A percentile compares a stretch with the other conserved stretches of the same genome.
These are phyloP conservation scores for Sminthurides aquaticus DNA, from an alignment of 2,888 invertebrate species.

Conservation along the genomic window DNA sequence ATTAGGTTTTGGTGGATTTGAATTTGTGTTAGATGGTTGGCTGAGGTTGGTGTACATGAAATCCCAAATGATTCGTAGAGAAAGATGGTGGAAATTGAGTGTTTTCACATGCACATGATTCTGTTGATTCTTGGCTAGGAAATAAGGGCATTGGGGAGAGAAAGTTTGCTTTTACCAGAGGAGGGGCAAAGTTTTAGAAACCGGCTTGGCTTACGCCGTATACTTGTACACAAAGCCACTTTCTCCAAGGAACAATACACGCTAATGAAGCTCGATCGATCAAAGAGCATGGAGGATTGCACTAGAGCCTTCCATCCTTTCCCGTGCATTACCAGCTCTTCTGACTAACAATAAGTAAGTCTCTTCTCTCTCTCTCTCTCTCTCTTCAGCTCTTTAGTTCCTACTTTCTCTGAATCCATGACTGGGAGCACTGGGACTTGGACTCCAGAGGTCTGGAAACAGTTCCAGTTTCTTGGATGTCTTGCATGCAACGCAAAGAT, in stretches of 20 bases:
- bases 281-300: neutral
- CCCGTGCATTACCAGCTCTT: neutral
- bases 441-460: too few species aligned
- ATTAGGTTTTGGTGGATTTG: too few species aligned
- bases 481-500: too few species aligned
- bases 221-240: neutral
- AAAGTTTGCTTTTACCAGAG: neutral
- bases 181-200: neutral
- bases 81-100: neutral
- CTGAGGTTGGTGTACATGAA: neutral
- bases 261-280: neutral
- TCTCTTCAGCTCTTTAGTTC: too few species aligned
- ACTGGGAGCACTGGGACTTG: too few species aligned
- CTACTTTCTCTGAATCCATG: too few species aligned
- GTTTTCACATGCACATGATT: neutral
- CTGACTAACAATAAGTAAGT: too few species aligned
- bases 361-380: too few species aligned
- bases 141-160: neutral
- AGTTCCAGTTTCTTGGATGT: too few species aligned
- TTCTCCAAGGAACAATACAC: neutral
- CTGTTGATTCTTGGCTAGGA: neutral
- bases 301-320: neutral
- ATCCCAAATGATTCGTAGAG: neutral
- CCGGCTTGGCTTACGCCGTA: neutral
- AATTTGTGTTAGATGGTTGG: too few species aligned